Evolutionary conservation across 2,113 vertebrate species (phyloP).

Genomic region (Tychaedon coryphoeus): DNA sequence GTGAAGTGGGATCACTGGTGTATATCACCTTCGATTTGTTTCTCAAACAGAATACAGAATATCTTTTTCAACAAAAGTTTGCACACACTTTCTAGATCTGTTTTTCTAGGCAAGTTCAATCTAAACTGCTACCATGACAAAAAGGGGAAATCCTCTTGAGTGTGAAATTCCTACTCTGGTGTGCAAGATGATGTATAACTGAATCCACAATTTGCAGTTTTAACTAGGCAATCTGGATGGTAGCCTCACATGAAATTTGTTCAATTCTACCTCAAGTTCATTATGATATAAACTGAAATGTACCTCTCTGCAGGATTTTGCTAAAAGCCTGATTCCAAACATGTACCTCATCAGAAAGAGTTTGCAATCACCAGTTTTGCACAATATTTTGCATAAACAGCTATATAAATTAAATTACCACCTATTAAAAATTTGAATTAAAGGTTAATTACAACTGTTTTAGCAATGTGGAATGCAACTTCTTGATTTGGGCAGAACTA

Average conservation of each 20-base stretch:
- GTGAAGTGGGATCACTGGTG: not conserved
- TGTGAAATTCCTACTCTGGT: not conserved
- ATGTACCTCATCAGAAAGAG: not conserved
- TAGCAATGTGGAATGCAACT: conserved; percentile 23
- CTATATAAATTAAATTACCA: conserved; percentile 15
- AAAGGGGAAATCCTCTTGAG: not conserved
- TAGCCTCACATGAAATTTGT: not conserved
- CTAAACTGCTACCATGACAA: not conserved
- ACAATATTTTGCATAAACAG: conserved; percentile 14
- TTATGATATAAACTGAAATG: not conserved
- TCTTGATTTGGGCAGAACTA: conserved; percentile 43
- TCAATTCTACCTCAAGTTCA: not conserved
- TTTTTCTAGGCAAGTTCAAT: not conserved
- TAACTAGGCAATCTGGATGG: not conserved
- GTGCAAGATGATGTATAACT: not conserved
- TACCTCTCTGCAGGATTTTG: not conserved
- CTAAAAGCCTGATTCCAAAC: not conserved
- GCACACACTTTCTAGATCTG: not conserved
- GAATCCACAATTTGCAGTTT: not conserved
- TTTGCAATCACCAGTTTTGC: not conserved
- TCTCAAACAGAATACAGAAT: not conserved
- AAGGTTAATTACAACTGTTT: conserved; percentile 58
- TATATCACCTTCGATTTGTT: not conserved
- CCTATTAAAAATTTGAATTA: conserved; percentile 37
- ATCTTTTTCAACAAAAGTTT: not conserved